Conservation (phyloP, 2,113 vertebrate genomes). For the Etia nguti region DNA sequence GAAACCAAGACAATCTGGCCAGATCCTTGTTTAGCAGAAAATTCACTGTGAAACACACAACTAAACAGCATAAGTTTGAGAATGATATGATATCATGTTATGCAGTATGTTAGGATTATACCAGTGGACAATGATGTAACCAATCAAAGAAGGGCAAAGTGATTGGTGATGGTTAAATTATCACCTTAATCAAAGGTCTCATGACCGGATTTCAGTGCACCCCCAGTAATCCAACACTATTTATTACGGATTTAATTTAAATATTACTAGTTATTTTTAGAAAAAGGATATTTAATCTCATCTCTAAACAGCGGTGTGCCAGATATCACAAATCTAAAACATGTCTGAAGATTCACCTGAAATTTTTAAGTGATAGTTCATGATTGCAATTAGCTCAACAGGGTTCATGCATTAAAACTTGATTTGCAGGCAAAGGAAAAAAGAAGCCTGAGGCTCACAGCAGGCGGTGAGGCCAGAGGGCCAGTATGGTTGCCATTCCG, state of each 20-base stretch:
- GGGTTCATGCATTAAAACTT: neutral
- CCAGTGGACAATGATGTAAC: neutral
- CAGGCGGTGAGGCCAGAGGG: neutral
- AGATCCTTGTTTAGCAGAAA: neutral
- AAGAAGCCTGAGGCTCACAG: neutral
- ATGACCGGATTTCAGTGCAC: neutral
- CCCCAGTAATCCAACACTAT: neutral
- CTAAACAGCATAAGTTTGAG: neutral
- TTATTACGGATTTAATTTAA: neutral
- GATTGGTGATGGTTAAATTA: neutral
- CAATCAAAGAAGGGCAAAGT: neutral
- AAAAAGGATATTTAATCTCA: neutral
- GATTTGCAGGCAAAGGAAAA: neutral
- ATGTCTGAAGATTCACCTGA: neutral
- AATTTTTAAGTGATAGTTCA: no score
- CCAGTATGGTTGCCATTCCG: neutral
- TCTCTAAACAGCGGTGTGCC: neutral
- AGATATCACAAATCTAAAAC: neutral
- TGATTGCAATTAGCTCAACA: neutral
- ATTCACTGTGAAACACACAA: neutral
- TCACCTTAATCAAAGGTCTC: accelerated
- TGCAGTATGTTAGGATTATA: neutral
- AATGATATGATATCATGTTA: neutral
- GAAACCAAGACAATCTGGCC: neutral
- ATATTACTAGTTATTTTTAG: neutral